Evolutionary conservation across 2,797 vertebrate species (phyloP), one percentile per base, ranked within the genome.

Genomic region (Helostoma temminkii): DNA sequence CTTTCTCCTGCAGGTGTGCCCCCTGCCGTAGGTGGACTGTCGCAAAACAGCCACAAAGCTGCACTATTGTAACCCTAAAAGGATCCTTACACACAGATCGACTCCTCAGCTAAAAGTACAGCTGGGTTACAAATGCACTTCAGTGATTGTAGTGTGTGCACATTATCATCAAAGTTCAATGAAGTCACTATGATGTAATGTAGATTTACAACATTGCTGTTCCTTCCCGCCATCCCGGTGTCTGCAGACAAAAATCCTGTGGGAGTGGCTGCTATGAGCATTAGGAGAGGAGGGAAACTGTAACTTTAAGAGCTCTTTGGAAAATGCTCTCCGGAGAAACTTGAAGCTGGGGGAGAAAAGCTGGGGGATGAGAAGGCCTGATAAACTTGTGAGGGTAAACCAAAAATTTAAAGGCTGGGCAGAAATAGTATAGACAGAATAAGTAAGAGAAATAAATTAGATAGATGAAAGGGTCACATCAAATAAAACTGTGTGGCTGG

Each of bases 211-310:
- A 56, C 43, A 57, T 56, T 26, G 9, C 48, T 67, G 50, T 53
- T 1, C 28, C 54, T 28, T 53, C 11, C 12, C 24, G 6, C 9
- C 28, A 5, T 24, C 12, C 16, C 9, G 2, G 3, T 16, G 53
- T 77, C 65, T 67, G 64, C 74, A 64, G 46, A 60, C 5, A 21
- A 47, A 52, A 66, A 42, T 76, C 59, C 50, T 49, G 74, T 71
- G 63, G 79, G 78, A 67, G 72, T 64, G 67, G 65, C 75, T 42
- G 49, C 59, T 50, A 9, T 56, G 76, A 69, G 47, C 68, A 42
- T 42, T 14, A 62, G 46, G 39, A 55, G 24, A 22, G 30, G 66
- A n/a, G 60, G 16, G 54, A 47, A 39, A 60, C 39, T 64, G 18
- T 30, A 19, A 60, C 39, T 64, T 15, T 30, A 19, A 41, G 64